Base-by-base conservation (phyloP, 1,140 invertebrate genomes). In the Cotesia typhae region DNA sequence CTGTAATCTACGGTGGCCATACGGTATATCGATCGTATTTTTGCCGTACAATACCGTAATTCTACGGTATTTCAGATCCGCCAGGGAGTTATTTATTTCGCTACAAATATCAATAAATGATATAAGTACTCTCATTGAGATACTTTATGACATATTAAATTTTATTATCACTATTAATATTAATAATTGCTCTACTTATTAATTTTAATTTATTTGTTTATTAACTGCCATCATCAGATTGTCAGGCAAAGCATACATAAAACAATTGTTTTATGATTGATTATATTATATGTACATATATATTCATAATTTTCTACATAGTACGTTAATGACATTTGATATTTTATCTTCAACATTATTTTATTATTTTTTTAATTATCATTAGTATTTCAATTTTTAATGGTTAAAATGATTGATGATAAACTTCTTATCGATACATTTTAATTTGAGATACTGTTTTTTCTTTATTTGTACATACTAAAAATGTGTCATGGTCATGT, bases 211-310 rank as follows among this genome's bases (percentile, higher is more conserved):
- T 28, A 28, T 28, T 28, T 28, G 28, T 28, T 28, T 64, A 61
- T n/a, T 47, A 72, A 70, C 51, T 68, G 47, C 59, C 10, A 17
- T 75, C 66, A 69, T 72, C 53, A 68, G 73, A 74, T 74, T 75
- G 70, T 75, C 70, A 41, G 71, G 70, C 60, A 75, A 72, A 72
- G 74, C 66, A 71, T 66, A 66, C 73, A 74, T 57, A 71, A 68
- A 71, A 66, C 52, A 51, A 28, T 69, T 57, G 69, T 74, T 41
- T 57, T 65, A 71, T 71, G 73, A 70, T 63, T 63, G 28, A 28
- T 28, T 17, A 71, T 38, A 20, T 52, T 71, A 60, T 71, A 47
- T 67, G 60, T 55, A 71, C 55, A 66, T 68, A n/a, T n/a, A 28
- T 28, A 28, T 70, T 47, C 52, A 74, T 65, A 70, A 38, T 70